These are phyloP conservation scores for Halichoerus grypus DNA, from an alignment of 2,113 vertebrate species.

Conservation along the genomic window DNA sequence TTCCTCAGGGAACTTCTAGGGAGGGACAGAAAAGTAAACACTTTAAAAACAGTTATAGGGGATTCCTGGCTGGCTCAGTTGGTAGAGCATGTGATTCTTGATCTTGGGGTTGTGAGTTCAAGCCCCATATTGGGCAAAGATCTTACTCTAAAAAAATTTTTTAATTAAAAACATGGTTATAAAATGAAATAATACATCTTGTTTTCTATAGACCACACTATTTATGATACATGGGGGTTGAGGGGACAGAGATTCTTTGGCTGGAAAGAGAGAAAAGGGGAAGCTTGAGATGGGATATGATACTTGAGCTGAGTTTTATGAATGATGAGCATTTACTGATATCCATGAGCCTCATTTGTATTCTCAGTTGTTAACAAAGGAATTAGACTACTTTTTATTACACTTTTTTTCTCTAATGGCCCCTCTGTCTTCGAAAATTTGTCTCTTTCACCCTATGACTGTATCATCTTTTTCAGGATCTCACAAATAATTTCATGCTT, in stretches of 20 bases:
- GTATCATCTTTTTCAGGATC: neutral
- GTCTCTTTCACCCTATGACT: neutral
- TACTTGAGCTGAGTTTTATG: neutral
- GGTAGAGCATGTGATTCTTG: neutral
- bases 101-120: neutral
- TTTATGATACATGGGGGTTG: neutral
- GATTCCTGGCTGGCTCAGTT: neutral
- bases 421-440: conserved; percentile 35
- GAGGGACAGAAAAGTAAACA: neutral
- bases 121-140: neutral
- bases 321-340: neutral
- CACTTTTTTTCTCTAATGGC: neutral
- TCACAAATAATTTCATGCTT: conserved; percentile 44
- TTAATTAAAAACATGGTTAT: neutral
- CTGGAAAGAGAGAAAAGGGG: neutral
- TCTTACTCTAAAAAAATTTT: neutral
- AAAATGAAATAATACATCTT: neutral
- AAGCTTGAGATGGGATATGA: neutral
- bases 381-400: neutral
- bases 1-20: neutral
- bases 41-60: neutral
- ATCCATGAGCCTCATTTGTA: neutral
- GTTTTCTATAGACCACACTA: too few relatives aligned
- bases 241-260: neutral
- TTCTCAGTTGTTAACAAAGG: neutral